A percentile compares a stretch with the other conserved stretches of the same genome.
phyloP scores from a whole-genome alignment of 2,888 invertebrate genomes.

The Synergus umbraculus region DNA sequence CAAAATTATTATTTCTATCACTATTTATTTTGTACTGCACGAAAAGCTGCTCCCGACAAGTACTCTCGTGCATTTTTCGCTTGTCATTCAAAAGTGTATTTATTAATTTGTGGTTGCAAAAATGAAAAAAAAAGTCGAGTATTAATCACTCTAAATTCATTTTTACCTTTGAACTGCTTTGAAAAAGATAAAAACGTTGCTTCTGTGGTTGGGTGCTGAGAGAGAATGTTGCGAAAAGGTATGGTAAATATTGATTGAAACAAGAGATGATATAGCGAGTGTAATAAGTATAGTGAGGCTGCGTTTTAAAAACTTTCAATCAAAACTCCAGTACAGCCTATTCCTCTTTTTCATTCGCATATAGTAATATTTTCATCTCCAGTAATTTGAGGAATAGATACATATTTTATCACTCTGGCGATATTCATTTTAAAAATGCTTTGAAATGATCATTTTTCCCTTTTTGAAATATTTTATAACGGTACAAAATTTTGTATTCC shows the following conservation, averaged over 20 bases:
- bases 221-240: not conserved
- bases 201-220: not conserved
- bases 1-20: no score
- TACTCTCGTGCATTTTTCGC: not conserved
- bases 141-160: no score
- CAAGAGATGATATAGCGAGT: not conserved
- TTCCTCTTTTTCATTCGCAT: not conserved
- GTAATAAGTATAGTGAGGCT: constrained; percentile 2
- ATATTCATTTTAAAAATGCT: no score
- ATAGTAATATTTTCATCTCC: not conserved
- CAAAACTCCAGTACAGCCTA: not conserved
- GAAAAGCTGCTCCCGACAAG: not conserved
- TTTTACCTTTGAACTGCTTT: no score
- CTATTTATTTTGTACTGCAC: not conserved
- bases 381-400: not conserved
- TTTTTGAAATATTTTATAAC: no score
- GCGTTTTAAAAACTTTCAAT: not conserved
- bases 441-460: no score
- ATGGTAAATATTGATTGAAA: constrained; percentile 5
- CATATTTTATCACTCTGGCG: not conserved
- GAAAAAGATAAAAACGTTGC: not conserved
- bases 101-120: not conserved
- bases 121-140: not conserved
- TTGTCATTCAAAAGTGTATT: not conserved
- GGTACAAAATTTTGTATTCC: no score